Evolutionary conservation across 2,113 vertebrate species (phyloP).

Genomic region (Tachysurus vachellii): DNA sequence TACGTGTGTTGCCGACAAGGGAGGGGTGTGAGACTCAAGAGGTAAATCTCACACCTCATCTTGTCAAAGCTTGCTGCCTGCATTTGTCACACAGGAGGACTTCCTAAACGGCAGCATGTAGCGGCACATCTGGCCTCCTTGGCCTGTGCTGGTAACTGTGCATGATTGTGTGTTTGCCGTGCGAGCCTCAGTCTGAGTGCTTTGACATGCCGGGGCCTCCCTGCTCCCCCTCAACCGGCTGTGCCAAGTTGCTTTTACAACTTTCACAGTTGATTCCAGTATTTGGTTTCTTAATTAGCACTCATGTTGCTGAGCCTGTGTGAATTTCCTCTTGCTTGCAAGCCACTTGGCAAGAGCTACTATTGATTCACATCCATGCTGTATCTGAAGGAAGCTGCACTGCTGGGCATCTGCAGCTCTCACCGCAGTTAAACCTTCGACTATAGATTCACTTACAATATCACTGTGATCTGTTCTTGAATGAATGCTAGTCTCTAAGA

Average conservation of each 20-base stretch:
- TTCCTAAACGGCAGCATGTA: slow-evolving; percentile 57
- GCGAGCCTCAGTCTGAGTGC: not conserved
- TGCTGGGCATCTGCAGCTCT: slow-evolving; percentile 4
- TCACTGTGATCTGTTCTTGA: slow-evolving; percentile 30
- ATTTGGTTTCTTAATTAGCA: slow-evolving; percentile 15
- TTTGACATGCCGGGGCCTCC: not conserved
- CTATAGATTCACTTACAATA: slow-evolving; percentile 2
- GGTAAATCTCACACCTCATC: slow-evolving; percentile 57
- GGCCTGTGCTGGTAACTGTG: slow-evolving; percentile 45
- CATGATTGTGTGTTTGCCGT: slow-evolving; percentile 41
- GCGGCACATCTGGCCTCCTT: slow-evolving; percentile 62
- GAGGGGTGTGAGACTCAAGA: slow-evolving; percentile 41
- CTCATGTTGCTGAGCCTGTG: not conserved
- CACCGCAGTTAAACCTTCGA: slow-evolving; percentile 5
- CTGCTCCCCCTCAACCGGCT: too few relatives aligned
- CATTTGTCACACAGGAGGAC: slow-evolving; percentile 65
- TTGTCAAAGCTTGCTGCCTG: slow-evolving; percentile 69
- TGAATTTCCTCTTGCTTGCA: not conserved
- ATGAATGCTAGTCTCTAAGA: not conserved
- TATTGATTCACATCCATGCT: slow-evolving; percentile 1
- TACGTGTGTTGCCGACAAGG: slow-evolving; percentile 19
- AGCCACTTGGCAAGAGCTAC: slow-evolving; percentile 12
- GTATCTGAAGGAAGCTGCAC: slow-evolving; percentile 8
- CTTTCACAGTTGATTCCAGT: slow-evolving; percentile 11
- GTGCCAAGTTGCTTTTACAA: not conserved